Conservation (phyloP, 2,797 vertebrate genomes). For the Darevskia nairensis region DNA sequence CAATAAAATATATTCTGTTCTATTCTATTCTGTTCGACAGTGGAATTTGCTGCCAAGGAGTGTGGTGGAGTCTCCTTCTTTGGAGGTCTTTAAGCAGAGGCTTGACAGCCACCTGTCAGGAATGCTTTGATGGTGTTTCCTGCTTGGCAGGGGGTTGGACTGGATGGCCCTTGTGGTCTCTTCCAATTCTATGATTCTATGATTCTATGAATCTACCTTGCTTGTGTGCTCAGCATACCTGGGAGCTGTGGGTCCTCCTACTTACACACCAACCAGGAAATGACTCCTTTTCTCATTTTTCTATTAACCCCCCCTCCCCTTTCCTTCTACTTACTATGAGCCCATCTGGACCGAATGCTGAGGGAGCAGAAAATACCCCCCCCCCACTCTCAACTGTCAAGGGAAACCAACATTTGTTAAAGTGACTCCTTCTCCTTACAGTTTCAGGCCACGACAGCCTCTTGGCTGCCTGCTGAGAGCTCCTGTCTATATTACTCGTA, state of each 20-base stretch:
- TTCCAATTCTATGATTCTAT: too few relatives aligned
- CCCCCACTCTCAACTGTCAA: not conserved
- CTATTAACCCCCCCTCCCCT: not conserved
- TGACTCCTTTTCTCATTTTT: not conserved
- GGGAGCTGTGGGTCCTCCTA: not conserved
- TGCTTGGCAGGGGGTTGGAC: too few relatives aligned
- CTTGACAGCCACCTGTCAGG: too few relatives aligned
- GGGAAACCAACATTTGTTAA: not conserved
- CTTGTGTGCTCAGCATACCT: not conserved
- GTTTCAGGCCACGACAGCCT: not conserved
- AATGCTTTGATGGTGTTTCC: too few relatives aligned
- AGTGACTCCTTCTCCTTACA: not conserved
- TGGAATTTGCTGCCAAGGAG: too few relatives aligned
- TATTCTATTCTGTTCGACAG: too few relatives aligned
- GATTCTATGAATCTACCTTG: too few relatives aligned
- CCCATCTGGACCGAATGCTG: not conserved
- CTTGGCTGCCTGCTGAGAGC: constrained; percentile 13
- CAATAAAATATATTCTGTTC: too few relatives aligned
- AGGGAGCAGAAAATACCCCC: not conserved
- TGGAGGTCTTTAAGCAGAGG: too few relatives aligned
- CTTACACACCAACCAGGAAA: not conserved
- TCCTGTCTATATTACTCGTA: not conserved
- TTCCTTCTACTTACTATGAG: not conserved
- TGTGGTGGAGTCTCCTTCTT: too few relatives aligned
- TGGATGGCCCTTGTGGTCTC: too few relatives aligned